Base-by-base conservation (phyloP, 2,113 vertebrate genomes). In the Tachuris rubrigastra region DNA sequence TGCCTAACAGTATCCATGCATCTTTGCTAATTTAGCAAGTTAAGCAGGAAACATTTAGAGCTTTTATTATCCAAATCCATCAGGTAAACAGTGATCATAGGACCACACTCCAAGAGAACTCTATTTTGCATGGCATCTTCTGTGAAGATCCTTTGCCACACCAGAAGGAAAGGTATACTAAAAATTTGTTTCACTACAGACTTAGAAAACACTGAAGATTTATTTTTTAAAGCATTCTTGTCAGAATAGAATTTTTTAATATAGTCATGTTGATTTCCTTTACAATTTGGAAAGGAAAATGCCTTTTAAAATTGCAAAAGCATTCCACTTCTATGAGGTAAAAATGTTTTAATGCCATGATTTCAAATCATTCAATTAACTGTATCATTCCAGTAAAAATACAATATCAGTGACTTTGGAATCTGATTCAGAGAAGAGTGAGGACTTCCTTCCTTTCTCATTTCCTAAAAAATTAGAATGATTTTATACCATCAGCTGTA, bases 61-160 rank as follows among this genome's bases (percentile, higher is more conserved):
- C 7, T 93, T 93, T 58, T 77, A 52, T 85, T 87, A 92, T 60
- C 33, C 62, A 89, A 75, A 86, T 66, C 74, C 44, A 33, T 66
- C 46, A 68, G 30, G 47, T 65, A 82, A 86, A 86, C 47, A 80
- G 8, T 21, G 58, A 69, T 87, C 18, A 19, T 72, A 46, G 25
- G 27, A 92, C 58, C 53, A 87, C 14, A 52, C 8, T 81, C 18
- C 33, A 44, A 76, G 33, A 37, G 23, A 78, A 55, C 12, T 42
- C 44, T 53, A 31, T 55, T 93, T 94, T 78, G 23, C 53, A 65
- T 27, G 46, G 18, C 14, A 39, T 56, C 65, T 63, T 95, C 25
- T 56, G 19, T 74, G 46, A 77, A 96, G 27, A 42, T 67, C 39
- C 9, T 63, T 94, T 77, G 73, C 8, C 63, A 69, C 41, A 58